Evolutionary conservation across 2,888 invertebrate genomes (phyloP).

Genomic region (Caradrina kadenii): DNA sequence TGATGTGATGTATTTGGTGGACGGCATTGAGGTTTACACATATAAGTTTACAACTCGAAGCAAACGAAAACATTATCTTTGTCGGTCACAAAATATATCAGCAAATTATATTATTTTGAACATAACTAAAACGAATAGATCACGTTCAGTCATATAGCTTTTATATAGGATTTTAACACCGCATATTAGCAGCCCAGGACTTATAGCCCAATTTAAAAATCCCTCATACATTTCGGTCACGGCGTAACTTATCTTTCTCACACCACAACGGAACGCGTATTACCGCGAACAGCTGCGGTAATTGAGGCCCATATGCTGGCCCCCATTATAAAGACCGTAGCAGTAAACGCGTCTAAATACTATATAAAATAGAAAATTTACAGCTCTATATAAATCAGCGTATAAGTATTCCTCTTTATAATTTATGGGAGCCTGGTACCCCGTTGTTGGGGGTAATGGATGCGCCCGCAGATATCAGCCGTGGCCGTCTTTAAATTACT

Average conservation of each 20-base stretch:
- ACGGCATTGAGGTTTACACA: too few species aligned
- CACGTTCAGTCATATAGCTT: background rate
- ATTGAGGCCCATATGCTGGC: conserved; percentile 48
- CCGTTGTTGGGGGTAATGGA: conserved; percentile 87
- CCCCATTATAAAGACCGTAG: conserved; percentile 55
- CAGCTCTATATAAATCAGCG: conserved; percentile 85
- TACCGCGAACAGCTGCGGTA: conserved; percentile 47
- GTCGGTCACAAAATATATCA: too few species aligned
- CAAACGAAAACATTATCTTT: too few species aligned
- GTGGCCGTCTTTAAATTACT: conserved; percentile 87
- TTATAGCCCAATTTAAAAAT: conserved; percentile 40
- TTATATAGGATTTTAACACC: background rate
- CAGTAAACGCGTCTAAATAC: conserved; percentile 62
- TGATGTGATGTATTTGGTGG: too few species aligned
- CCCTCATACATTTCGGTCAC: conserved; percentile 44
- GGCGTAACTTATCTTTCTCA: conserved; percentile 42
- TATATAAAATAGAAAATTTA: conserved; percentile 77
- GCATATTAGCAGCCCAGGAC: background rate
- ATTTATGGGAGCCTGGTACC: conserved; percentile 84
- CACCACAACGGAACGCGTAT: conserved; percentile 40
- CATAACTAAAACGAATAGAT: background rate
- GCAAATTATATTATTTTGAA: background rate
- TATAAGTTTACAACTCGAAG: too few species aligned
- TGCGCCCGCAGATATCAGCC: conserved; percentile 87
- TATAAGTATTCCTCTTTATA: conserved; percentile 85